A percentile compares a stretch with the other conserved stretches of the same genome.
phyloP scores from a whole-genome alignment of 2,888 invertebrate genomes.

The Heliconius charithonia region DNA sequence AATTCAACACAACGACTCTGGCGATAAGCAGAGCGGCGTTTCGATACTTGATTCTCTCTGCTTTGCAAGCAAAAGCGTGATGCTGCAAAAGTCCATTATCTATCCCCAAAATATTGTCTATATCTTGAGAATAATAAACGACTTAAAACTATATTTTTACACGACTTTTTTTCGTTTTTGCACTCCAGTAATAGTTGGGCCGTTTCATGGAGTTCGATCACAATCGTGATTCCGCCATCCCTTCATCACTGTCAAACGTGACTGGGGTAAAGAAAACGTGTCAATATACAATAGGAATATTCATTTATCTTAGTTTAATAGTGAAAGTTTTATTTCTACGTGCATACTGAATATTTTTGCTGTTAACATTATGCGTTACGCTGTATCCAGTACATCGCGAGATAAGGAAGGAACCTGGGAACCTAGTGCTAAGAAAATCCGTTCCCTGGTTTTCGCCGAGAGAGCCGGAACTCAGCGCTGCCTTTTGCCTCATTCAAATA shows the following conservation, averaged over 20 bases:
- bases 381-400: too few species aligned
- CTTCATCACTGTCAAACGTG: constrained; percentile 37
- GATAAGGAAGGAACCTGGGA: too few species aligned
- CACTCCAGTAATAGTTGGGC: not conserved
- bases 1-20: too few species aligned
- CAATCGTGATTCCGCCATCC: constrained; percentile 23
- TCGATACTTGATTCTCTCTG: too few species aligned
- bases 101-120: too few species aligned
- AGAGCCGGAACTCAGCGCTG: not conserved
- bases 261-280: constrained; percentile 34
- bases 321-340: not conserved
- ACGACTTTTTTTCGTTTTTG: not conserved
- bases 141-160: not conserved
- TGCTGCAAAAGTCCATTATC: too few species aligned
- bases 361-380: not conserved
- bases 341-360: not conserved
- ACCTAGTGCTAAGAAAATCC: too few species aligned
- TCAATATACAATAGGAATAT: constrained; percentile 20
- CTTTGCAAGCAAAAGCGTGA: too few species aligned
- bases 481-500: too few species aligned
- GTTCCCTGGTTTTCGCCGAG: not conserved
- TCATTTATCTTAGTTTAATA: constrained; percentile 9
- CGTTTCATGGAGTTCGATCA: not conserved
- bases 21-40: too few species aligned
- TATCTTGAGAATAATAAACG: not conserved